Percentiles rank a stretch among this genome's conserved stretches.
Conservation (phyloP, 2,797 vertebrate species). For the Pseudochromis fuscus region DNA sequence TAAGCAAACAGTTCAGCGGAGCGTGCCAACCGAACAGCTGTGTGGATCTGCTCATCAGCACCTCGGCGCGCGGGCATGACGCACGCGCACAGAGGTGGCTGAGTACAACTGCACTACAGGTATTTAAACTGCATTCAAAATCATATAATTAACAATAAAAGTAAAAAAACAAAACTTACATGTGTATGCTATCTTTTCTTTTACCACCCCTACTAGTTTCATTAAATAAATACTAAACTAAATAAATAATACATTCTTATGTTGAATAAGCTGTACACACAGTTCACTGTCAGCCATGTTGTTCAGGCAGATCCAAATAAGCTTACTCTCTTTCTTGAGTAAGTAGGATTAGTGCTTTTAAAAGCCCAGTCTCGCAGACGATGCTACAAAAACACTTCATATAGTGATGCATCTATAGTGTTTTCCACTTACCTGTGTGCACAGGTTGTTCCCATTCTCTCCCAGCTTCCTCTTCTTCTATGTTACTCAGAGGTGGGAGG, state of each 20-base stretch:
- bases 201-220: no score
- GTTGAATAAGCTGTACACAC: no score
- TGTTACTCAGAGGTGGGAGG: not conserved
- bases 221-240: no score
- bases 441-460: slow-evolving; percentile 52
- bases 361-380: slow-evolving; percentile 27
- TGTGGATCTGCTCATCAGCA: slow-evolving; percentile 9
- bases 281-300: slow-evolving; percentile 54
- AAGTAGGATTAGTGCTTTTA: slow-evolving; percentile 72
- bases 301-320: slow-evolving; percentile 61
- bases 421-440: slow-evolving; percentile 57
- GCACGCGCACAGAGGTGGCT: no score
- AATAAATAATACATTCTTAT: no score
- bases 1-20: slow-evolving; percentile 37
- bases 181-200: no score
- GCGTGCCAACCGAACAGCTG: slow-evolving; percentile 57
- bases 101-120: no score
- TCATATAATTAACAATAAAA: no score
- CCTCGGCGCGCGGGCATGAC: not conserved
- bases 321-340: slow-evolving; percentile 60
- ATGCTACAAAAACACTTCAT: not conserved
- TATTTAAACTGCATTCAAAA: no score
- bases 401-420: not conserved
- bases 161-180: no score
- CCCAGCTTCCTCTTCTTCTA: slow-evolving; percentile 28